A percentile compares a stretch with the other conserved stretches of the same genome.
Evolutionary conservation across 1,140 invertebrate species (phyloP).

Genomic region (Zaprionus ornatus): DNA sequence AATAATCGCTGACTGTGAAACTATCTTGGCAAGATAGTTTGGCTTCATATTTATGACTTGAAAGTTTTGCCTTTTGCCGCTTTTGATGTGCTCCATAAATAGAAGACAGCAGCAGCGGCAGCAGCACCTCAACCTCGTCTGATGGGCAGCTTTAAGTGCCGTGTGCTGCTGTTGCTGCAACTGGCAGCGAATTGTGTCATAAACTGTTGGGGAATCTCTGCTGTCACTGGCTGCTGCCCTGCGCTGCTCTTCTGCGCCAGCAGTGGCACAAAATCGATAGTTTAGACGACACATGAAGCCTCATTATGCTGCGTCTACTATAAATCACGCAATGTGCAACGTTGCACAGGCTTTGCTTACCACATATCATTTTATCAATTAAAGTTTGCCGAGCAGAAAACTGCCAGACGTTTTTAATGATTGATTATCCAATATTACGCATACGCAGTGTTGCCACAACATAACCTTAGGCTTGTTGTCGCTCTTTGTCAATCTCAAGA

Average conservation of each 20-base stretch:
- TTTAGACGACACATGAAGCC: conserved; percentile 65
- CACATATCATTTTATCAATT: conserved; percentile 28
- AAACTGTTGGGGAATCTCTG: conserved; percentile 34
- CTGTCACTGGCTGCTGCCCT: conserved; percentile 16
- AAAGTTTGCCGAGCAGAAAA: conserved; percentile 2
- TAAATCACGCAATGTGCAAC: conserved; percentile 50
- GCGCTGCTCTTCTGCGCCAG: not conserved
- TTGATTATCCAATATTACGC: not conserved
- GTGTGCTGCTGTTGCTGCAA: conserved; percentile 19
- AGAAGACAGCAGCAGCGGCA: not conserved
- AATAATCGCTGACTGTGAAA: conserved; percentile 77
- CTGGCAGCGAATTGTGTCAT: conserved; percentile 50
- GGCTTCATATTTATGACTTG: conserved; percentile 69
- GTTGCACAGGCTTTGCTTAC: conserved; percentile 10
- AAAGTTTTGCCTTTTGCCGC: conserved; percentile 67
- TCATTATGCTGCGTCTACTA: conserved; percentile 67
- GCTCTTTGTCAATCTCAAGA: conserved; percentile 3
- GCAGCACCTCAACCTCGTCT: not conserved
- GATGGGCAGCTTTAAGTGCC: conserved; percentile 41
- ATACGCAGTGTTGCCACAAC: not conserved
- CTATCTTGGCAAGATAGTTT: conserved; percentile 61
- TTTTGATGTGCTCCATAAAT: conserved; percentile 49
- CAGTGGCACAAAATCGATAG: conserved; percentile 73
- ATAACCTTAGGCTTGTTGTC: not conserved
- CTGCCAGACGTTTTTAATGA: not conserved